A percentile compares a stretch with the other conserved stretches of the same genome.
Conservation (phyloP, 92 coral and sea anemone species). For the Epizoanthus rinbou region DNA sequence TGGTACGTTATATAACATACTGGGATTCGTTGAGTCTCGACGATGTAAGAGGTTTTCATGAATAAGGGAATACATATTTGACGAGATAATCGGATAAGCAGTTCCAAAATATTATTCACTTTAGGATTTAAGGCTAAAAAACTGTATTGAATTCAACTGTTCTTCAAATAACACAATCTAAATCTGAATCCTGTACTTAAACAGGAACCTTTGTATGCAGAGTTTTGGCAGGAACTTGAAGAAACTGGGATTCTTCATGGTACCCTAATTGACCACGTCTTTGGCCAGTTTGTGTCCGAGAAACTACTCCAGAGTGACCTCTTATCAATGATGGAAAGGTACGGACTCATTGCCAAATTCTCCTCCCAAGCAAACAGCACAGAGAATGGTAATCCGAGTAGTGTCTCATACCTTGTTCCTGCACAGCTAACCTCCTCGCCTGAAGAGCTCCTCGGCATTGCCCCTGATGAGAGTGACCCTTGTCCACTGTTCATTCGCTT, state of each 20-base stretch:
- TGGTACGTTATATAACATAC: no score
- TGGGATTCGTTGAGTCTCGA: no score
- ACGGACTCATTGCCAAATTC: slow-evolving; percentile 52
- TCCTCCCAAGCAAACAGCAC: background rate
- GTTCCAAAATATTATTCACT: no score
- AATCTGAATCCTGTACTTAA: background rate
- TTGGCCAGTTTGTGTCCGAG: slow-evolving; percentile 14
- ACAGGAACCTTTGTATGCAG: slow-evolving; percentile 50
- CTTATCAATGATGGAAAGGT: slow-evolving; percentile 58
- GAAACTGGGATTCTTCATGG: slow-evolving; percentile 44
- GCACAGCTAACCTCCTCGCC: slow-evolving; percentile 51
- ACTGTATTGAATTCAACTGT: no score
- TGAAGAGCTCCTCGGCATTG: slow-evolving; percentile 12
- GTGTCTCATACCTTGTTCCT: slow-evolving; percentile 48
- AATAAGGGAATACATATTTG: no score
- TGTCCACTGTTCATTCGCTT: slow-evolving; percentile 45
- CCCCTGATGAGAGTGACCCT: slow-evolving; percentile 47
- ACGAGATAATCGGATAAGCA: no score
- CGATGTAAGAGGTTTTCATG: no score
- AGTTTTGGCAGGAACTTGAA: slow-evolving; percentile 53
- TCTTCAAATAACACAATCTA: no score
- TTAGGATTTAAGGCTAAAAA: no score
- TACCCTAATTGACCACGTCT: slow-evolving; percentile 41
- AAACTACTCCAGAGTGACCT: slow-evolving; percentile 38
- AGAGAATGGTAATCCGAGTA: background rate